Base-by-base conservation (phyloP, 37 sponge, comb jelly and placozoan genomes). In the Bolinopsis microptera region DNA sequence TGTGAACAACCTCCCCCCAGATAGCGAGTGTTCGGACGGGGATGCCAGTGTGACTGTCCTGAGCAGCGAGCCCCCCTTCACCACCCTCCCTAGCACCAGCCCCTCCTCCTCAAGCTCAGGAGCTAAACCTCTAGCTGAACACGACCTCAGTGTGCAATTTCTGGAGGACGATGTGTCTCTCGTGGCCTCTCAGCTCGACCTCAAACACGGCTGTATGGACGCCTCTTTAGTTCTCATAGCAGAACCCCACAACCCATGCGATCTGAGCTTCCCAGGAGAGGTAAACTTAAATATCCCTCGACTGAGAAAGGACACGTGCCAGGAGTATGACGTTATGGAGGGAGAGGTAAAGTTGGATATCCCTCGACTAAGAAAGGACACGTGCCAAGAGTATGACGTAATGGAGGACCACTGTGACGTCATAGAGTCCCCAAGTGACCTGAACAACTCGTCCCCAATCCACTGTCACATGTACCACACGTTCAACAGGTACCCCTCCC, bases 241-340 rank as follows among this genome's bases (percentile, higher is more conserved):
- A 18, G 61, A 48, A 48, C 61, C 61, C 5, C 61, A 48, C 9
- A 48, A 48, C 13, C 13, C 61, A 48, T n/a, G n/a, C n/a, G 61
- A 48, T 48, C 61, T 13, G 9, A 48, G 61, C 61, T 48, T 48
- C 61, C 9, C 61, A 13, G 61, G 13, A 13, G 61, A 48, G 61
- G 13, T 5, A 32, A 35, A 33, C 13, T 27, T 74, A 8, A 8
- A 26, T n/a, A 22, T 74, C 76, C 22, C 76, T 74, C 27, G n/a
- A n/a, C n/a, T n/a, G n/a, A n/a, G n/a, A n/a, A 48, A 48, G 13
- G 61, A 48, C 61, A 48, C 61, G 61, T 48, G 61, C 13, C 61
- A 48, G 61, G 61, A 86, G 90, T 86, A 86, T 34, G 90, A 86
- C 90, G 90, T 86, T 28, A 86, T 86, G 90, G 90, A 86, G 35